Evolutionary conservation across 2,113 vertebrate species (phyloP).

Genomic region (Columba janthina): DNA sequence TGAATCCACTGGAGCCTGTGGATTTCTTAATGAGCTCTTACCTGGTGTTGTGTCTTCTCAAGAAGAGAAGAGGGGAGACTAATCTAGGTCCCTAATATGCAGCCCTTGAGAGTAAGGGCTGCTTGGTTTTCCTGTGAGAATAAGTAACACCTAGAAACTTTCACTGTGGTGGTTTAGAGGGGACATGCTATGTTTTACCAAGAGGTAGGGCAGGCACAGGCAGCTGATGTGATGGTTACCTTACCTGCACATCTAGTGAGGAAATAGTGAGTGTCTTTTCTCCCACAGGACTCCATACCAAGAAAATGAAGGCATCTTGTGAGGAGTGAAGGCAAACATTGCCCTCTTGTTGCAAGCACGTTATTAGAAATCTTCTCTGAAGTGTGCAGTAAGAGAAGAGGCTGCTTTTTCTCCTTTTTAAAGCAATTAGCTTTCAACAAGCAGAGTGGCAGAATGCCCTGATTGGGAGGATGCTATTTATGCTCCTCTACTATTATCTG

Average conservation of each 20-base stretch:
- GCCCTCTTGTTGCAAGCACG: not conserved
- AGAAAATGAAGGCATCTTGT: not conserved
- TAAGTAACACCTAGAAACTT: not conserved
- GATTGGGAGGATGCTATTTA: not conserved
- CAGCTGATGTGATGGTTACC: not conserved
- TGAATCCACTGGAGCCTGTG: not conserved
- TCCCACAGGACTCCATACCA: not conserved
- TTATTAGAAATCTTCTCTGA: not conserved
- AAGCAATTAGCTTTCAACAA: not conserved
- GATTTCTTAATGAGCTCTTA: not conserved
- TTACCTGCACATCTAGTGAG: not conserved
- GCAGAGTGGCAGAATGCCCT: not conserved
- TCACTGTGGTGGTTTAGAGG: not conserved
- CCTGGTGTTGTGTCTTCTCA: not conserved
- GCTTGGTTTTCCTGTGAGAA: not conserved
- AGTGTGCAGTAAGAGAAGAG: not conserved
- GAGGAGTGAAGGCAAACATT: not conserved
- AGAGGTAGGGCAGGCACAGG: not conserved
- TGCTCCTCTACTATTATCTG: not conserved
- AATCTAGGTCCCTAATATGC: not conserved
- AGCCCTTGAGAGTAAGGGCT: not conserved
- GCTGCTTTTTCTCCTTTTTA: not conserved
- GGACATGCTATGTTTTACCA: not conserved
- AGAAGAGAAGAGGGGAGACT: not conserved
- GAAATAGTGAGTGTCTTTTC: not conserved